Conservation (phyloP, 2,888 invertebrate species). For the Drosophila mercatorum region DNA sequence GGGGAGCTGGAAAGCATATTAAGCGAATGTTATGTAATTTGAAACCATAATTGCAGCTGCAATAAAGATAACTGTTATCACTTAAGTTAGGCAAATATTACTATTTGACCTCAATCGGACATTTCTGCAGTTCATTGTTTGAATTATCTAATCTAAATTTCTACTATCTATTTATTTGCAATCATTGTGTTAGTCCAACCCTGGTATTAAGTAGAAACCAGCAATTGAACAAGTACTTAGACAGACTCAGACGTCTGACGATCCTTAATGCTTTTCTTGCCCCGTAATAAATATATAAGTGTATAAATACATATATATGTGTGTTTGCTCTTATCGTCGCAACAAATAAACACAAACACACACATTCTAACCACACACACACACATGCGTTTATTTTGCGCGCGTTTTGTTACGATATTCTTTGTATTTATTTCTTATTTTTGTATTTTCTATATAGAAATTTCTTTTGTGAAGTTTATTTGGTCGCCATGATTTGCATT, state of each 20-base stretch:
- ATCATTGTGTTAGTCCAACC: neutral
- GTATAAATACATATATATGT: constrained; percentile 2
- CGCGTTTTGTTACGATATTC: constrained; percentile 12
- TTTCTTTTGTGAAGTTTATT: constrained; percentile 26
- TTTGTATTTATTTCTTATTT: constrained; percentile 1
- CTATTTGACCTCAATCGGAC: neutral
- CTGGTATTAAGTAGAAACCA: constrained; percentile 12
- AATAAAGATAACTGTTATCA: neutral
- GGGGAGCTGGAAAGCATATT: neutral
- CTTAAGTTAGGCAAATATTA: too few species aligned
- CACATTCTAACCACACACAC: neutral
- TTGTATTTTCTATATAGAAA: constrained; percentile 1
- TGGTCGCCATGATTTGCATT: constrained; percentile 25
- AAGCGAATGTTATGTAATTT: constrained; percentile 1
- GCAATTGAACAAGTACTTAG: constrained; percentile 22
- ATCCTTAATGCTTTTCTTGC: neutral
- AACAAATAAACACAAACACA: constrained; percentile 5
- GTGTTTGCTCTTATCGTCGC: constrained; percentile 17
- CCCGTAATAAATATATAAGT: constrained; percentile 8
- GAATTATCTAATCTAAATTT: neutral
- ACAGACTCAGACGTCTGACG: neutral
- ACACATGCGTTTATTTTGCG: constrained; percentile 15
- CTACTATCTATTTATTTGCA: neutral
- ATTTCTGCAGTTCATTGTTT: too few species aligned
- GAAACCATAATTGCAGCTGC: neutral